phyloP scores from a whole-genome alignment of 2,797 vertebrate species.

The Myripristis jacobus region DNA sequence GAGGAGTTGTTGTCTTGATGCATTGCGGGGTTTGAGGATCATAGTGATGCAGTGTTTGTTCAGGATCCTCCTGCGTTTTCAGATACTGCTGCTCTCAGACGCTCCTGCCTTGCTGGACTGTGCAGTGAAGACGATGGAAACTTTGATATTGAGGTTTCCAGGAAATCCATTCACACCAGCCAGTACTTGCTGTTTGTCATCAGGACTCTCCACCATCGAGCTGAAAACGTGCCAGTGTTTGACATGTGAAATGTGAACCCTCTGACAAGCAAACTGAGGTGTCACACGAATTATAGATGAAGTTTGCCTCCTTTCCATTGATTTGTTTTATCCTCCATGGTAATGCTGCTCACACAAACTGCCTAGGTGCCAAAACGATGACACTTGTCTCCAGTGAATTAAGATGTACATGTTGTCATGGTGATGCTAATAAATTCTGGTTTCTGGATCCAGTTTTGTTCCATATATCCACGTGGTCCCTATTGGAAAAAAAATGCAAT shows the following conservation, averaged over 20 bases:
- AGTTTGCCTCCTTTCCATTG: not conserved
- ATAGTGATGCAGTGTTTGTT: conserved; percentile 3
- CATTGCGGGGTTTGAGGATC: conserved; percentile 10
- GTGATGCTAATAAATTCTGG: too few species aligned
- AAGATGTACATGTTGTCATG: conserved; percentile 37
- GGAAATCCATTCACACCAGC: too few species aligned
- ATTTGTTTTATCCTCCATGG: not conserved
- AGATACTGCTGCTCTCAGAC: too few species aligned
- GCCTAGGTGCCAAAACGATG: conserved; percentile 7
- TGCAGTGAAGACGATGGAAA: too few species aligned
- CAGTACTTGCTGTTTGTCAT: too few species aligned
- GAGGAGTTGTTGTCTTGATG: too few species aligned
- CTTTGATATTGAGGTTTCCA: too few species aligned
- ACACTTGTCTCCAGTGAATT: conserved; percentile 35
- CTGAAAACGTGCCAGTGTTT: too few species aligned
- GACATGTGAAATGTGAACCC: too few species aligned
- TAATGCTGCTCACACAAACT: too few species aligned
- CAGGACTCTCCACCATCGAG: too few species aligned
- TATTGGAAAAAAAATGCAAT: not conserved
- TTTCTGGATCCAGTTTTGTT: conserved; percentile 25
- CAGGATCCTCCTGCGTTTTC: not conserved
- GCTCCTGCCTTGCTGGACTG: not conserved
- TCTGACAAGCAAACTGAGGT: too few species aligned
- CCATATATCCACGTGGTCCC: not conserved
- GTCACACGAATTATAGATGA: not conserved